Evolutionary conservation across 2,113 vertebrate species (phyloP).

Genomic region (Alouatta palliata): DNA sequence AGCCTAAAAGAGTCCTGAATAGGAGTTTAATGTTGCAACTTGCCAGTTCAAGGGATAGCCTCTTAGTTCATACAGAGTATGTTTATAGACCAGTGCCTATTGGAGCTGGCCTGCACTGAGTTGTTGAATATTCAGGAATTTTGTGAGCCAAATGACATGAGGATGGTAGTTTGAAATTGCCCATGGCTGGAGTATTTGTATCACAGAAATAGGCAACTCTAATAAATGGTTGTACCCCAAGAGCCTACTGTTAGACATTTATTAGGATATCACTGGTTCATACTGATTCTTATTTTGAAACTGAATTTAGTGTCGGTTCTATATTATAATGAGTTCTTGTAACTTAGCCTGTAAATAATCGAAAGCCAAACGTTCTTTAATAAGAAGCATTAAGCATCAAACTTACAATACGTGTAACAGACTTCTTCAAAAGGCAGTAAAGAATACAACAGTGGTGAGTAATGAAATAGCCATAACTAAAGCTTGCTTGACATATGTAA

Average conservation of each 20-base stretch:
- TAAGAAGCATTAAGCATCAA: neutral
- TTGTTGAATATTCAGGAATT: slow-evolving; percentile 37
- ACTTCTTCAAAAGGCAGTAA: neutral
- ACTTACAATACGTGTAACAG: neutral
- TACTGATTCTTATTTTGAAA: neutral
- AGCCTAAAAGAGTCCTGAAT: neutral
- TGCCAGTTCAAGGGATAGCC: neutral
- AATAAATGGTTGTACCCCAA: neutral
- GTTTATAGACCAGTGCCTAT: neutral
- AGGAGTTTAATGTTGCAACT: neutral
- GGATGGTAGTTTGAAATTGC: neutral
- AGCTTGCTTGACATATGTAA: neutral
- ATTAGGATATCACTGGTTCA: neutral
- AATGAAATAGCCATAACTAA: neutral
- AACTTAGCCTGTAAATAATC: neutral
- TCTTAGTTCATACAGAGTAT: neutral
- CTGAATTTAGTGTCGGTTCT: neutral
- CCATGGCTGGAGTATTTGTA: neutral
- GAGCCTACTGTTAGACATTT: neutral
- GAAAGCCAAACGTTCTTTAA: slow-evolving; percentile 31
- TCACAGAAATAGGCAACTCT: neutral
- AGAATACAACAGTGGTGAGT: neutral
- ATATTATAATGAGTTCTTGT: neutral
- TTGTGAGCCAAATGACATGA: neutral
- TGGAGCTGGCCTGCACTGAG: neutral